Percentiles rank a stretch among this genome's conserved stretches.
phyloP scores from a whole-genome alignment of 2,888 invertebrate genomes.

The Himalopsyche tibetana region DNA sequence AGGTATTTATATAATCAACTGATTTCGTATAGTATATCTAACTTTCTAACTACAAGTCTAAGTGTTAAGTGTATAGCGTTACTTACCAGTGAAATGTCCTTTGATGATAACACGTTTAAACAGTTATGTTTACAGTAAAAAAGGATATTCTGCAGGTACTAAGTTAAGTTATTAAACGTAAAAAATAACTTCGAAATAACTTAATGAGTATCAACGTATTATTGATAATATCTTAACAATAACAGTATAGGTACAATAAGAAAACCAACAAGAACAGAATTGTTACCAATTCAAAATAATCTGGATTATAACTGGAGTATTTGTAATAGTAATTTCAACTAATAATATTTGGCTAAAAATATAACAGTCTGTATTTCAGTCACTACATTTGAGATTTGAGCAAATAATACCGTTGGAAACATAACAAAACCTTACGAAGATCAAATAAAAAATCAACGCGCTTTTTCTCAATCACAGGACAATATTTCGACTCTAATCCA shows the following conservation, averaged over 20 bases:
- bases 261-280: slow-evolving; percentile 43
- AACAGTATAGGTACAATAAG: slow-evolving; percentile 36
- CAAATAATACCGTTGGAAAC: slow-evolving; percentile 9
- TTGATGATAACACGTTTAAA: slow-evolving; percentile 1
- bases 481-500: background rate
- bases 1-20: too few relatives aligned
- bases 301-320: background rate
- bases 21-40: too few relatives aligned
- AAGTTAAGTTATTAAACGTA: background rate
- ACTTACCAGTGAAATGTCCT: slow-evolving; percentile 11
- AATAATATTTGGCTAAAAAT: slow-evolving; percentile 59
- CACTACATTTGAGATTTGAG: slow-evolving; percentile 4
- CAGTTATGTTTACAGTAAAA: background rate
- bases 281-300: slow-evolving; percentile 39
- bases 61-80: background rate
- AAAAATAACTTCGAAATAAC: slow-evolving; percentile 1
- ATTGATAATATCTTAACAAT: slow-evolving; percentile 29
- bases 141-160: slow-evolving; percentile 7
- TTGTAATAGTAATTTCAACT: slow-evolving; percentile 47
- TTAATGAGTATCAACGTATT: slow-evolving; percentile 4
- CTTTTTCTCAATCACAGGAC: background rate
- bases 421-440: slow-evolving; percentile 26
- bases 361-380: slow-evolving; percentile 48
- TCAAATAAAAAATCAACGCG: background rate
- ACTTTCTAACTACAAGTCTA: too few relatives aligned